Percentiles rank a stretch among this genome's conserved stretches.
phyloP scores from a whole-genome alignment of 2,797 vertebrate species.

The Hemitrygon akajei region DNA sequence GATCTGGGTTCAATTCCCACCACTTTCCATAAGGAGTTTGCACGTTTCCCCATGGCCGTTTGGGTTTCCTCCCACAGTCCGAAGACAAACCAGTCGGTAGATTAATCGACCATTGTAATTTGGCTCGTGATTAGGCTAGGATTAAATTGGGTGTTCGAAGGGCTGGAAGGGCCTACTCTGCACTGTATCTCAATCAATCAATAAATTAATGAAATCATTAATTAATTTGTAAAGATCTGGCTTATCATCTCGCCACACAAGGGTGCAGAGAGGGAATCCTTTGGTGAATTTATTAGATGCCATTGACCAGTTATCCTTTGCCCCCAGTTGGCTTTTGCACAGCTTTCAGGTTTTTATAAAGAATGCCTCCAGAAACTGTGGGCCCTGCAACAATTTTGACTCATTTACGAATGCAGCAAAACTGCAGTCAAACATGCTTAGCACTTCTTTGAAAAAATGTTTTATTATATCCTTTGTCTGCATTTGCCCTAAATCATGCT shows the following conservation, averaged over 20 bases:
- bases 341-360: background rate
- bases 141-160: too few species aligned
- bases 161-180: too few species aligned
- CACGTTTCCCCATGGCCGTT: too few species aligned
- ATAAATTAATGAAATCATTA: too few species aligned
- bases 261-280: background rate
- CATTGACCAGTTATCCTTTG: background rate
- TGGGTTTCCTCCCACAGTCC: too few species aligned
- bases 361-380: background rate
- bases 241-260: background rate
- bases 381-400: background rate
- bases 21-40: too few species aligned
- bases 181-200: too few species aligned
- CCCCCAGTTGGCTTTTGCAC: background rate
- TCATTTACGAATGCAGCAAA: background rate
- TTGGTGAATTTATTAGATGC: background rate
- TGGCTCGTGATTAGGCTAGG: too few species aligned
- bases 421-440: background rate
- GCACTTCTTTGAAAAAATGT: background rate
- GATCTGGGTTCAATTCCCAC: too few species aligned
- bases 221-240: background rate
- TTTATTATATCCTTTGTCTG: background rate
- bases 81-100: too few species aligned
- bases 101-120: too few species aligned
- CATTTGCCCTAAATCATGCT: too few species aligned